Evolutionary conservation across 2,113 vertebrate species (phyloP).

Genomic region (Nettapus auritus): DNA sequence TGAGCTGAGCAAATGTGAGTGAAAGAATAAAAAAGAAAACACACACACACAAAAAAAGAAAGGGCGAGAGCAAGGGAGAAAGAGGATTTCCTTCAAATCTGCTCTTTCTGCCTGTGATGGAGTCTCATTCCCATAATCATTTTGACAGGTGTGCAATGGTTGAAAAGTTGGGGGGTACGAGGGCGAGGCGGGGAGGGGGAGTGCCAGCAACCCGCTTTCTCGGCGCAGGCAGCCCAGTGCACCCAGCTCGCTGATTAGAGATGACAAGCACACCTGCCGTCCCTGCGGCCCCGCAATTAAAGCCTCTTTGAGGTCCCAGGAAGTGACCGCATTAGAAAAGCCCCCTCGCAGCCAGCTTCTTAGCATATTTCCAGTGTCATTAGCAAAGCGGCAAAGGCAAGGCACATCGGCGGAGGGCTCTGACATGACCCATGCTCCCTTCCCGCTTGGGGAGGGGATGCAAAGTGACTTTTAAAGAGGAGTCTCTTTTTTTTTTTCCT

Average conservation of each 20-base stretch:
- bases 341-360: constrained; percentile 65
- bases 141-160: constrained; percentile 88
- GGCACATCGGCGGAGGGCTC: constrained; percentile 67
- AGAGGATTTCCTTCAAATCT: constrained; percentile 82
- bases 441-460: constrained; percentile 67
- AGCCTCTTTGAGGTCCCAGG: constrained; percentile 71
- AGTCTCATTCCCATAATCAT: constrained; percentile 91
- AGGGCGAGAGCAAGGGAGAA: constrained; percentile 69
- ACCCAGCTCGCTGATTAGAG: constrained; percentile 78
- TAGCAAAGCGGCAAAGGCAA: constrained; percentile 67
- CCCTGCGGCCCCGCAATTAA: constrained; percentile 78
- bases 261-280: constrained; percentile 88
- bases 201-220: constrained; percentile 9
- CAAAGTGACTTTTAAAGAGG: constrained; percentile 75
- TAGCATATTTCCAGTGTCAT: constrained; percentile 76
- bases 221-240: constrained; percentile 45
- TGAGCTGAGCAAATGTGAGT: neutral
- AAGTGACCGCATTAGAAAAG: constrained; percentile 66
- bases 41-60: neutral
- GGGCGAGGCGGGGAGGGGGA: constrained; percentile 1
- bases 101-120: constrained; percentile 78
- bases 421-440: constrained; percentile 71
- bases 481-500: neutral
- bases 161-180: constrained; percentile 66
- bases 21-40: neutral